Conservation (phyloP, 1,140 invertebrate species). For the Antheraea pernyi region DNA sequence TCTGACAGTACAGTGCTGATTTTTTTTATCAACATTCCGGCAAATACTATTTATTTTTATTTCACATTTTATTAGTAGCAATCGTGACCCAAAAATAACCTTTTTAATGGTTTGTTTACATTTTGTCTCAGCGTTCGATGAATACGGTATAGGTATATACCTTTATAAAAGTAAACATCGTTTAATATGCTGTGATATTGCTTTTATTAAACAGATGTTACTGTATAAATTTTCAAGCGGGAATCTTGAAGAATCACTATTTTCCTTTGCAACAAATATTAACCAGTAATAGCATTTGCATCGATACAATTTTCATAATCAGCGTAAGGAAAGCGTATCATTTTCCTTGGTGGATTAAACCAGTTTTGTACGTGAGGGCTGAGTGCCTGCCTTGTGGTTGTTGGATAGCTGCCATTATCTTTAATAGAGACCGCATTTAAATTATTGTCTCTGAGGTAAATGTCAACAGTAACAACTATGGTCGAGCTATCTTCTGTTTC, state of each 20-base stretch:
- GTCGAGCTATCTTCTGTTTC: conserved; percentile 8
- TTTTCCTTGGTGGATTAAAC: background rate
- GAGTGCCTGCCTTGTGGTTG: conserved; percentile 1
- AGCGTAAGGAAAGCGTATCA: conserved; percentile 10
- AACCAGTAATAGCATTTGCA: background rate
- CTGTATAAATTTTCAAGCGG: background rate
- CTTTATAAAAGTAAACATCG: too few species aligned
- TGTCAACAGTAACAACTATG: conserved; percentile 14
- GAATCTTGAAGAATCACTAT: background rate
- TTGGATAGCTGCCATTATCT: conserved; percentile 14
- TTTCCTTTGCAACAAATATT: background rate
- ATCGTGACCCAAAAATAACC: too few species aligned
- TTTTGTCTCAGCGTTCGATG: too few species aligned
- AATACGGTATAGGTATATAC: too few species aligned
- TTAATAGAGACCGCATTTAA: conserved; percentile 16
- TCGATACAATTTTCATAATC: conserved; percentile 1
- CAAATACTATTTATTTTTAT: too few species aligned
- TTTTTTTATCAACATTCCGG: too few species aligned
- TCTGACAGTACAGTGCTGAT: too few species aligned
- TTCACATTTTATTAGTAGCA: too few species aligned
- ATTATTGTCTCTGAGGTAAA: conserved; percentile 19
- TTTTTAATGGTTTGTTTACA: too few species aligned
- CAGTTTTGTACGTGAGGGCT: conserved; percentile 16
- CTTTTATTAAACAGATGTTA: background rate
- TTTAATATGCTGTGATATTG: too few species aligned